Evolutionary conservation across 2,888 invertebrate species (phyloP).

Genomic region (Rhodophaea formosa): DNA sequence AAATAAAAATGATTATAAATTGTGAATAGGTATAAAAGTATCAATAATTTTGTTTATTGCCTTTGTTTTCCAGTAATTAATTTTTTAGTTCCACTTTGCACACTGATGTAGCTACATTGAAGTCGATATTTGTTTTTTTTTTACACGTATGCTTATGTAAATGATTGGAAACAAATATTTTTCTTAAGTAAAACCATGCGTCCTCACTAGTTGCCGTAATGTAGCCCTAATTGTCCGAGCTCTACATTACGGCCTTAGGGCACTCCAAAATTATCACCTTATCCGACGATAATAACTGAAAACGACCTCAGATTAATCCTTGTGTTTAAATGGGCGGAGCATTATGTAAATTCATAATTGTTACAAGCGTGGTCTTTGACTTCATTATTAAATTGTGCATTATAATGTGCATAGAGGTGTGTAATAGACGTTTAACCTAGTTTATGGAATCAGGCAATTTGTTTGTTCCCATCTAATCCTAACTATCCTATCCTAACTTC

Average conservation of each 20-base stretch:
- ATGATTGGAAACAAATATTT: too few relatives aligned
- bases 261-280: constrained; percentile 13
- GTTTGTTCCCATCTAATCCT: not conserved
- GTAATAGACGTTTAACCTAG: not conserved
- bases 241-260: constrained; percentile 8
- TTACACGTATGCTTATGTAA: too few relatives aligned
- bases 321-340: not conserved
- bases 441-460: not conserved
- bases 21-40: too few relatives aligned
- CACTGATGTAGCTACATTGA: too few relatives aligned
- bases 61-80: too few relatives aligned
- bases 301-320: constrained; percentile 13
- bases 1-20: too few relatives aligned
- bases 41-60: too few relatives aligned
- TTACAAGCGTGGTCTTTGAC: not conserved
- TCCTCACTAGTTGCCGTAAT: not conserved
- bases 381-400: not conserved
- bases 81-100: too few relatives aligned
- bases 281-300: constrained; percentile 10
- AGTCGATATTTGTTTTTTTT: too few relatives aligned
- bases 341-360: constrained; percentile 15
- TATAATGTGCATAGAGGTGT: not conserved
- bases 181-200: not conserved
- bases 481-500: too few relatives aligned
- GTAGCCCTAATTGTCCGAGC: constrained; percentile 1